A percentile compares a stretch with the other conserved stretches of the same genome.
Evolutionary conservation across 1,140 invertebrate genomes (phyloP).

Genomic region (Saccostrea cuccullata): DNA sequence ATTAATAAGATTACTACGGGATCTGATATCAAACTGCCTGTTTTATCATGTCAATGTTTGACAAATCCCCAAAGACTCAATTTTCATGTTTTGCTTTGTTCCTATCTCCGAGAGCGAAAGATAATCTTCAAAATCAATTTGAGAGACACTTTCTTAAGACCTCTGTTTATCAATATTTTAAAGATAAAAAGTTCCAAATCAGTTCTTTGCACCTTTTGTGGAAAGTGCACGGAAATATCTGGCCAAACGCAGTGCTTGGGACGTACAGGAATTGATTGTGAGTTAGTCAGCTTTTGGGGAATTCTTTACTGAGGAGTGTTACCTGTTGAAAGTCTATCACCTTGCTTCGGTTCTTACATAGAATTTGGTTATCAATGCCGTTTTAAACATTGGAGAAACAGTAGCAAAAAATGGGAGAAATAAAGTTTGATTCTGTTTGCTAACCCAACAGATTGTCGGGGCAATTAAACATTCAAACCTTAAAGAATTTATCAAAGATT

Average conservation of each 20-base stretch:
- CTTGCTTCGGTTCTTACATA: neutral
- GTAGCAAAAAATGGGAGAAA: neutral
- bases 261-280: neutral
- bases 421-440: neutral
- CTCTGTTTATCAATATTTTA: slow-evolving; percentile 35
- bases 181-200: slow-evolving; percentile 21
- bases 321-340: neutral
- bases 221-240: neutral
- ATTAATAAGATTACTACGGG: neutral
- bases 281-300: neutral
- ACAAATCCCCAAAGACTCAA: slow-evolving; percentile 23
- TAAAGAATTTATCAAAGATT: neutral
- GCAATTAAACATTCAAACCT: neutral
- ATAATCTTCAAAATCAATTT: slow-evolving; percentile 37
- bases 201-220: slow-evolving; percentile 18
- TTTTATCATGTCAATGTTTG: slow-evolving; percentile 28
- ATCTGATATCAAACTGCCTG: slow-evolving; percentile 1
- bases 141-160: slow-evolving; percentile 28
- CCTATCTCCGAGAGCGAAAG: slow-evolving; percentile 34
- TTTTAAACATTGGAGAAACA: too few relatives aligned
- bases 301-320: neutral
- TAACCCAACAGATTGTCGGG: neutral
- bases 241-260: neutral
- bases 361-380: neutral
- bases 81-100: slow-evolving; percentile 30